Base-by-base conservation (phyloP, 2,888 invertebrate genomes). In the Clunio marinus region DNA sequence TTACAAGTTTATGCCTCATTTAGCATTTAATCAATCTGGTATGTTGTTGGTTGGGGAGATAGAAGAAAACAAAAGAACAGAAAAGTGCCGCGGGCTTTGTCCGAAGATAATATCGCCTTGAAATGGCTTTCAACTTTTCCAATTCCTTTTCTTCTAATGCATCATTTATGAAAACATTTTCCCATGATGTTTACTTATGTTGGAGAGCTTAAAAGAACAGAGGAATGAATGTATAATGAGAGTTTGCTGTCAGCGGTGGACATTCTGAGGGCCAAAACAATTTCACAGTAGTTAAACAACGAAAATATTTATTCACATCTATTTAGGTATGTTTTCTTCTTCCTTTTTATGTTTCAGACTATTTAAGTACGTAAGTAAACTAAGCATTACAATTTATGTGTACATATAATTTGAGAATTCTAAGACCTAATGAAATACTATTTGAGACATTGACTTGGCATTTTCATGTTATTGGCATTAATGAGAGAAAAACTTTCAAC, bases 1-100 rank as follows among this genome's bases (percentile, higher is more conserved):
- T 63, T 63, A 63, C 63, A 63, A 63, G 27, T 46, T 63, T 45
- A 45, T 17, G 63, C 45, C 46, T 63, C 63, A 63, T 63, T 62
- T 24, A 62, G 17, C 62, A 62, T 62, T 63, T 63, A 60, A 60
- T 60, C 60, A 60, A 60, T 60, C 37, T 41, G 41, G 37, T 60
- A 32, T 59, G 59, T 17, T 41, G 10, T n/a, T n/a, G n/a, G n/a
- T n/a, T n/a, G n/a, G n/a, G n/a, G n/a, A n/a, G n/a, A n/a, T n/a
- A 15, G n/a, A 41, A 8, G 32, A 32, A 5, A 10, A 15, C n/a
- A 15, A n/a, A 15, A 41, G 41, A n/a, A 10, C n/a, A 13, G 41
- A 15, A 15, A 41, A 41, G 2, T n/a, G 41, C 41, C n/a, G 10
- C 15, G 10, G 41, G 41, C 41, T 41, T 10, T 41, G 41, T 41